Evolutionary conservation across 2,797 vertebrate genomes (phyloP), one percentile per base, ranked within the genome.

Genomic region (Craterocephalus amniculus): DNA sequence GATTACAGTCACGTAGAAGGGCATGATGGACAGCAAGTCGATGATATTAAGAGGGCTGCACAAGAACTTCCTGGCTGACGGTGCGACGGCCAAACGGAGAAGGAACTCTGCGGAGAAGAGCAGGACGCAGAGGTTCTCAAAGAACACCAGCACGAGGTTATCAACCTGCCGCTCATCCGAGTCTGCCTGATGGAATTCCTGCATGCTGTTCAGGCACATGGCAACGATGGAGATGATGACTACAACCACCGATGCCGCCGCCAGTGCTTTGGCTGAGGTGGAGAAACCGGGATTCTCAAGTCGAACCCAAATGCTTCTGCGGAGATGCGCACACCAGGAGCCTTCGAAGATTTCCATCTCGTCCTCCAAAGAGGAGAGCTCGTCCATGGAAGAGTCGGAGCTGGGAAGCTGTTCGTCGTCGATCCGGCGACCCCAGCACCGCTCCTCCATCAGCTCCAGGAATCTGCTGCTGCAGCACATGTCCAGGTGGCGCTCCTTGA

Each of bases 151-250:
- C 62, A 95, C 92, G 0, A 96, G 96, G 81, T 96, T 92, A 52
- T 96, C 96, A 40, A 96, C 83, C 72, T 94, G 90, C 29, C 94
- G 94, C 1, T 96, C 95, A 14, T 94, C 93, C 62, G 78, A 75
- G 5, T 95, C 95, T 43, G 94, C 65, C 8, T 91, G 91, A 36
- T 97, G 94, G 84, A 96, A 96, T 81, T 97, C 96, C 0, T 96
- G 94, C 96, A 99, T 96, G 92, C 97, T 99, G 77, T 99, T 95
- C 68, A 99, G 83, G 4, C 97, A 99, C 98, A 99, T 98, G 83
- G 97, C 96, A 51, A 95, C 93, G 0, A 99, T 97, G 35, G 97
- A 99, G 7, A 93, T 91, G 35, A 99, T 88, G 64, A 98, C 96
- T 58, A 97, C 91, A 1, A 94, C 92, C 35, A 99, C 63, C 10